Evolutionary conservation across 2,888 invertebrate genomes (phyloP), one percentile per base, ranked within the genome.

Genomic region (Hirudinaria manillensis): DNA sequence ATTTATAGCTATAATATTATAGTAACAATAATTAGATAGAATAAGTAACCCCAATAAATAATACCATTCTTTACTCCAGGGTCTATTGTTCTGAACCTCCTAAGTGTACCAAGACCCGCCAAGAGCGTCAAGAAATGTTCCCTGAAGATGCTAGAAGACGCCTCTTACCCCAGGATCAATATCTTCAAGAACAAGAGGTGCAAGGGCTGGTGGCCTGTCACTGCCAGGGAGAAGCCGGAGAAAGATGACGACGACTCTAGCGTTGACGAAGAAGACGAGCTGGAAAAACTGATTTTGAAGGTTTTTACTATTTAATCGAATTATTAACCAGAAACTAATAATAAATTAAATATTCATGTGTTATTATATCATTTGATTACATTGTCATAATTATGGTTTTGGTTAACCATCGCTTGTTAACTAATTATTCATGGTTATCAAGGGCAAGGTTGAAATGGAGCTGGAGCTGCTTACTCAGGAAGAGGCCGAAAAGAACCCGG

Each of bases 101-200:
- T 80, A 65, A 77, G 80, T 16, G 81, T 84, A 66, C 83, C 82
- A 10, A 79, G 81, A 21, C 84, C 84, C 1, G 81, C 83, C 1
- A 82, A 83, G 74, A 78, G 82, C 38, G 90, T 92, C 0, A 92
- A 93, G 80, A 87, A 91, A 0, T 93, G 93, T 84, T 91, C 91
- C 0, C 85, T 93, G 75, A 89, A 91, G 73, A 81, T 82, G 79
- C 45, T 76, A 3, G 80, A 81, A 24, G 72, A 38, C 66, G 76
- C 77, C 36, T 78, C 74, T 6, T 79, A 80, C 7, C 82, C 82
- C 16, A 78, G 77, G 38, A 75, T 83, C 13, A 82, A 81, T 67
- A 77, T 85, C 34, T 84, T 84, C 79, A 81, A 80, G 71, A 80
- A 80, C 70, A 80, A 80, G 67, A 65, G 76, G n/a, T 79, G 81